These are phyloP conservation scores for Microctenopoma lineatum DNA, from an alignment of 2,797 vertebrate species.

Conservation along the genomic window DNA sequence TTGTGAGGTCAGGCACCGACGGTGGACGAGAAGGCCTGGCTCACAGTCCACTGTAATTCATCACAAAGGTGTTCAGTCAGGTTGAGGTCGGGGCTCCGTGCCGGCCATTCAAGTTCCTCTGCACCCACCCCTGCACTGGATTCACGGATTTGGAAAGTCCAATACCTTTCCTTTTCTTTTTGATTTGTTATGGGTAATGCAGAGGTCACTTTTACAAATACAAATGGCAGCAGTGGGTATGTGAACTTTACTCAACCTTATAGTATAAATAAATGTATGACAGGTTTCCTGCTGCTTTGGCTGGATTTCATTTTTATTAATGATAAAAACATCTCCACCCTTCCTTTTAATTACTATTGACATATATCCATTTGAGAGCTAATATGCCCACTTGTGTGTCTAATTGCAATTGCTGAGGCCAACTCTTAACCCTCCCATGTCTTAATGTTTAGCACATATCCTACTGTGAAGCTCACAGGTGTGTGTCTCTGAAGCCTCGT, in stretches of 20 bases:
- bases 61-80: too few species aligned
- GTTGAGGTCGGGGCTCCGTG: too few species aligned
- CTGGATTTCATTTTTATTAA: slow-evolving; percentile 3
- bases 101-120: too few species aligned
- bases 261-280: background rate
- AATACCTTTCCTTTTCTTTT: too few species aligned
- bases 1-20: too few species aligned
- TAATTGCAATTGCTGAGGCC: background rate
- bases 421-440: slow-evolving; percentile 14
- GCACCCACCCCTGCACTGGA: too few species aligned
- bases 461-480: background rate
- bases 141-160: too few species aligned
- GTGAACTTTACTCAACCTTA: too few species aligned
- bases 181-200: slow-evolving; percentile 64
- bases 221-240: slow-evolving; percentile 19
- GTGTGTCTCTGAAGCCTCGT: slow-evolving; percentile 65
- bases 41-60: too few species aligned
- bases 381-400: background rate
- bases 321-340: background rate
- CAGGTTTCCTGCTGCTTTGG: slow-evolving; percentile 17
- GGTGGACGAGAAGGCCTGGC: too few species aligned
- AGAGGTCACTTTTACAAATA: slow-evolving; percentile 39
- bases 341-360: slow-evolving; percentile 2
- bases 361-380: background rate
- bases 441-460: background rate